phyloP scores from a whole-genome alignment of 2,888 invertebrate genomes.

The Achlya flavicornis region DNA sequence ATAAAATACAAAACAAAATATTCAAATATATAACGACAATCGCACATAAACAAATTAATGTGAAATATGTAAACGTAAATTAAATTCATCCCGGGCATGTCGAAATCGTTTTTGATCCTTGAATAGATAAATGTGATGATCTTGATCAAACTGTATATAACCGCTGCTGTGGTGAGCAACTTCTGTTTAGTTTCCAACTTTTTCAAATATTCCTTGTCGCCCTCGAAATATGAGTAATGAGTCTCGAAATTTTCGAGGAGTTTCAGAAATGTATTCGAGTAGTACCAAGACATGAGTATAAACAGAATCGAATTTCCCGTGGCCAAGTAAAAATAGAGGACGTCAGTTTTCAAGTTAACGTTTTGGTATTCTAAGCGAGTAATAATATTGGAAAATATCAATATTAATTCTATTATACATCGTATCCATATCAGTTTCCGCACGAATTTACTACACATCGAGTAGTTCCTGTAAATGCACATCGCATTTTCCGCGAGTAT shows the following conservation, averaged over 20 bases:
- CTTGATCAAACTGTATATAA: slow-evolving; percentile 11
- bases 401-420: slow-evolving; percentile 18
- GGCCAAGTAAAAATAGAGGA: slow-evolving; percentile 20
- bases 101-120: neutral
- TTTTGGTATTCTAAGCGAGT: neutral
- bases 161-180: slow-evolving; percentile 1
- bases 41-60: slow-evolving; percentile 23
- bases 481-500: slow-evolving; percentile 33
- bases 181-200: slow-evolving; percentile 15
- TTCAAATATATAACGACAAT: slow-evolving; percentile 39
- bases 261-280: slow-evolving; percentile 16
- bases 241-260: slow-evolving; percentile 17
- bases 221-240: slow-evolving; percentile 16
- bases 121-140: slow-evolving; percentile 13
- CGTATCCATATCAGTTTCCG: slow-evolving; percentile 21
- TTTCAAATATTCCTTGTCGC: slow-evolving; percentile 17
- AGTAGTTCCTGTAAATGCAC: slow-evolving; percentile 38
- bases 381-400: slow-evolving; percentile 6
- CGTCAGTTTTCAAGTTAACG: neutral
- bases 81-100: neutral
- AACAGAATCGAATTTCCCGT: slow-evolving; percentile 17
- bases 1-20: slow-evolving; percentile 36
- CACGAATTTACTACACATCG: slow-evolving; percentile 17
- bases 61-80: slow-evolving; percentile 17
- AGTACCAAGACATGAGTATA: slow-evolving; percentile 16